A percentile compares a stretch with the other conserved stretches of the same genome.
Evolutionary conservation across 2,797 vertebrate species (phyloP).

Genomic region (Spheniscus humboldti): DNA sequence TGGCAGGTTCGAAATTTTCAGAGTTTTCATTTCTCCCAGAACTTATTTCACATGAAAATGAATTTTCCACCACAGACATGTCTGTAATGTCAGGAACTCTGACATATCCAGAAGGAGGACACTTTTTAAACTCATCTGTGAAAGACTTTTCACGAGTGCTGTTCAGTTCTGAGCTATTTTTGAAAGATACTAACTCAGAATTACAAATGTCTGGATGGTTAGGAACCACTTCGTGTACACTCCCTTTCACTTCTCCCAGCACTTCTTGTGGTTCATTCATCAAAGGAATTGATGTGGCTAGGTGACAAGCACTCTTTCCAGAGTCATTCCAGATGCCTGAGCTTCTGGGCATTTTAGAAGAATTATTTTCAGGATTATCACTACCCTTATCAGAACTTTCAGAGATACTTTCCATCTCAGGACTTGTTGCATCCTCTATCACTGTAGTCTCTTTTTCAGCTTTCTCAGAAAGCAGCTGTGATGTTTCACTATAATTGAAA

Average conservation of each 20-base stretch:
- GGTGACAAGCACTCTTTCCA: neutral
- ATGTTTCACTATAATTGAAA: neutral
- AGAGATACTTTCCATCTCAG: neutral
- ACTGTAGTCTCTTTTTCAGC: neutral
- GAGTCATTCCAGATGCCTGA: neutral
- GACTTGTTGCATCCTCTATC: neutral
- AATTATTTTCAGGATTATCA: conserved; percentile 33
- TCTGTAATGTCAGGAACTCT: neutral
- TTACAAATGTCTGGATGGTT: neutral
- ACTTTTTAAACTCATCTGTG: neutral
- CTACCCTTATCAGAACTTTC: neutral
- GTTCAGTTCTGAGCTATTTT: conserved; percentile 40
- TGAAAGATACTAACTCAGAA: conserved; percentile 50
- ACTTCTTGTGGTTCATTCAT: neutral
- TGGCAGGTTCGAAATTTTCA: neutral
- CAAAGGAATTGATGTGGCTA: neutral
- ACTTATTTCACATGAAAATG: conserved; percentile 14
- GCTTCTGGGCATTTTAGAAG: neutral
- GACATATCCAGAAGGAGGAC: neutral
- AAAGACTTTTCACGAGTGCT: neutral
- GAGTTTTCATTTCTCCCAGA: conserved; percentile 12
- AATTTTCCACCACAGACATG: neutral
- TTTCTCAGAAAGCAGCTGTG: conserved; percentile 1
- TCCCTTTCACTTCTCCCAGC: neutral
- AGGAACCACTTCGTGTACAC: neutral